Base-by-base conservation (phyloP, 2,888 invertebrate genomes). In the Melanostoma scalare region DNA sequence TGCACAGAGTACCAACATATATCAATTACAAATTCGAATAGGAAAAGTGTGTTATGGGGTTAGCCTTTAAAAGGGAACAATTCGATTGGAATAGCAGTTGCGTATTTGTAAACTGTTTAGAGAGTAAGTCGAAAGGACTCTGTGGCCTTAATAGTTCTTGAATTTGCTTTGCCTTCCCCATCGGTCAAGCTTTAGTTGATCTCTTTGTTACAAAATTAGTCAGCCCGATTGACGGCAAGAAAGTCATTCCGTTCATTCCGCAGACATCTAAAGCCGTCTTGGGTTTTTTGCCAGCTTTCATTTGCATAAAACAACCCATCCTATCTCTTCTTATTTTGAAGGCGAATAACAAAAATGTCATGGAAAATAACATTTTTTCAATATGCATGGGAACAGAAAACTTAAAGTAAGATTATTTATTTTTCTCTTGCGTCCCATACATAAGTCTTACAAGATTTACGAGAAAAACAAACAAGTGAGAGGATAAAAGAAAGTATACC, bases 261-360 rank as follows among this genome's bases (percentile, higher is more conserved):
- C 52, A 42, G 50, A 63, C 56, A 48, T 50, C 30, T 67, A 69
- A 73, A 35, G 42, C 46, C 78, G 20, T 20, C 20, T 20, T 20
- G 20, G 20, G 20, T 52, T 73, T 71, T 61, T 31, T 50, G 61
- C 74, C 10, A 1, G 20, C 58, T 60, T 33, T 69, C 6, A 84
- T 84, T 84, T 78, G 74, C 78, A 84, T 74, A 78, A 84, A 78
- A 74, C 20, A 69, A 74, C 82, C 78, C 69, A 78, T 84, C 74
- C 40, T 44, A 38, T 50, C 63, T 36, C 53, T 44, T 6, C 8
- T 20, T 8, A 48, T 36, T 38, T 20, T 46, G 35, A 73, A 73
- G 55, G 36, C 53, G 38, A 56, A 20, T 31, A 33, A 6, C 46
- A 58, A 56, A 9, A 30, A 40, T 8, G 35, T 6, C 65, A 60